Evolutionary conservation across 2,113 vertebrate species (phyloP).

Genomic region (Burhinus oedicnemus): DNA sequence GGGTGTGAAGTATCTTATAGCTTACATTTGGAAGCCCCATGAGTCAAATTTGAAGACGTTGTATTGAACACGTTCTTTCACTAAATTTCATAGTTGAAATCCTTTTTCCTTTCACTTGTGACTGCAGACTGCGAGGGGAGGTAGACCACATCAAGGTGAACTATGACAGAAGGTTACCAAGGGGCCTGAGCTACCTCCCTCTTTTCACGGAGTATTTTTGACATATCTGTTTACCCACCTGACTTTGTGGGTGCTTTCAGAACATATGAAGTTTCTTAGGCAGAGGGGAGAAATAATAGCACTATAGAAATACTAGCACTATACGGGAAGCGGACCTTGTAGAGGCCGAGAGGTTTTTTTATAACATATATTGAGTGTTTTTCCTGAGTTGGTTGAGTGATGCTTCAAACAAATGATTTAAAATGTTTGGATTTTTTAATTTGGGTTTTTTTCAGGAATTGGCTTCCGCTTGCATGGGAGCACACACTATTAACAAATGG

Average conservation of each 20-base stretch:
- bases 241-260: constrained; percentile 33
- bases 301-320: neutral
- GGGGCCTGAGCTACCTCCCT: constrained; percentile 51
- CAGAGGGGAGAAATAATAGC: constrained; percentile 34
- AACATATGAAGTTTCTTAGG: constrained; percentile 52
- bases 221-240: constrained; percentile 41
- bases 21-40: constrained; percentile 24
- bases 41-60: neutral
- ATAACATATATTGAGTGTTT: neutral
- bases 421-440: neutral
- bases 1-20: constrained; percentile 36
- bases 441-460: neutral
- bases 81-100: neutral
- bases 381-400: neutral
- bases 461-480: neutral
- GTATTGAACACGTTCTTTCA: neutral
- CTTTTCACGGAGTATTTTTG: constrained; percentile 25
- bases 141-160: neutral
- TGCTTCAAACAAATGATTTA: neutral
- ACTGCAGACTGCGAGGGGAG: neutral
- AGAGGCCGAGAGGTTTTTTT: neutral
- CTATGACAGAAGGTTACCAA: neutral
- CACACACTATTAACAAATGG: neutral
- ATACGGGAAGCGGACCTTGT: neutral
- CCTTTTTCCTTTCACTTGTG: neutral